Base-by-base conservation (phyloP, 2,888 invertebrate species). In the Stomorhina lunata region DNA sequence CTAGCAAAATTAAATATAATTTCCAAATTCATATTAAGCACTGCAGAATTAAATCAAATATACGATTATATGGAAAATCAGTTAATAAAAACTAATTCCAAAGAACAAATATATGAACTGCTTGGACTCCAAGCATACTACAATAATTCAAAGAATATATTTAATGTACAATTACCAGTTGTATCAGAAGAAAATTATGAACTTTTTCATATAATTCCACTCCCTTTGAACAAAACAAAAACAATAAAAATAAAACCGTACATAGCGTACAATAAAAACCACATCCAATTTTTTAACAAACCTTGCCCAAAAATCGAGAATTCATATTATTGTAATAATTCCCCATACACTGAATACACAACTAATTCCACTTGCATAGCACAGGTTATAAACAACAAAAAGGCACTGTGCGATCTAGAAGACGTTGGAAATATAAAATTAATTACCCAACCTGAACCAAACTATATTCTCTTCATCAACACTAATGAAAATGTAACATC, bases 1-100 rank as follows among this genome's bases (percentile, higher is more conserved):
- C 32, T 83, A 4, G 73, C 77, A 12, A 76, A 73, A 75, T 27
- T 85, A 48, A 84, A 81, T 48, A 73, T 84, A 20, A 85, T 84
- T 9, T 69, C 81, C 1, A 83, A 83, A 50, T 63, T 77, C 25
- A 81, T 85, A 29, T 27, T 84, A 43, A 68, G 43, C 4, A 29
- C 20, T n/a, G 9, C 22, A 20, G 77, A 84, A 66, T 20, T 78
- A 2, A 2, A 68, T 32, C 20, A 61, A 25, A 81, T 83, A 10
- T 10, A 65, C 1, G 10, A 77, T 1, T 63, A 61, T 6, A 32
- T 82, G 12, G 17, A 55, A 12, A 63, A 71, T 15, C 73, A 84
- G 55, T 40, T 43, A n/a, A 53, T 84, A 29, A 17, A 63, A 10
- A 29, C 72, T 9, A 29, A 34, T 27, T 77, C 81, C 0, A 55